Evolutionary conservation across 2,113 vertebrate genomes (phyloP).

Genomic region (Hypomesus transpacificus): DNA sequence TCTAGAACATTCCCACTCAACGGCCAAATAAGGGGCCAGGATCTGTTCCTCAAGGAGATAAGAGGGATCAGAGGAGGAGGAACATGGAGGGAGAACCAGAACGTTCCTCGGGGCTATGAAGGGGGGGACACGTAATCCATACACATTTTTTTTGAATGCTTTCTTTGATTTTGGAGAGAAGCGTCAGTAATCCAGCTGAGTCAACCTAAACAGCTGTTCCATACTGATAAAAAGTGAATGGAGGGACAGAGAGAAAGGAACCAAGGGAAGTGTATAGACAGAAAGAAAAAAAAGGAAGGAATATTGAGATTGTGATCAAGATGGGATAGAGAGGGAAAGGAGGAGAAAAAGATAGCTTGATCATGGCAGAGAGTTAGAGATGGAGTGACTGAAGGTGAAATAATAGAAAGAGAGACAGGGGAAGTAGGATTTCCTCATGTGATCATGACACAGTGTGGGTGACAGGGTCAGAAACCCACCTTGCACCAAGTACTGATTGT

Average conservation of each 20-base stretch:
- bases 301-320: conserved; percentile 1
- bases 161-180: conserved; percentile 54
- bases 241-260: neutral
- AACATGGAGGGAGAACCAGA: conserved; percentile 26
- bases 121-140: conserved; percentile 57
- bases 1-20: no score
- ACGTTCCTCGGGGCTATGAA: conserved; percentile 39
- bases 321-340: neutral
- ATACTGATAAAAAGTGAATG: conserved; percentile 47
- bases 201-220: conserved; percentile 54
- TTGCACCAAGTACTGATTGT: neutral
- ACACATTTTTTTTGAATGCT: no score
- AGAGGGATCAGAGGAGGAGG: conserved; percentile 7
- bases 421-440: neutral
- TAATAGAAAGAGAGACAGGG: neutral
- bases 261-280: neutral
- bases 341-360: no score
- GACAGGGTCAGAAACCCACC: neutral
- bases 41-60: neutral
- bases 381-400: neutral
- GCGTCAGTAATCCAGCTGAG: conserved; percentile 55
- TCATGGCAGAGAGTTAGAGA: neutral
- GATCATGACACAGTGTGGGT: neutral
- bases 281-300: neutral
- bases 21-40: no score